Conservation (phyloP, 2,113 vertebrate genomes). For the Callionymus lyra region DNA sequence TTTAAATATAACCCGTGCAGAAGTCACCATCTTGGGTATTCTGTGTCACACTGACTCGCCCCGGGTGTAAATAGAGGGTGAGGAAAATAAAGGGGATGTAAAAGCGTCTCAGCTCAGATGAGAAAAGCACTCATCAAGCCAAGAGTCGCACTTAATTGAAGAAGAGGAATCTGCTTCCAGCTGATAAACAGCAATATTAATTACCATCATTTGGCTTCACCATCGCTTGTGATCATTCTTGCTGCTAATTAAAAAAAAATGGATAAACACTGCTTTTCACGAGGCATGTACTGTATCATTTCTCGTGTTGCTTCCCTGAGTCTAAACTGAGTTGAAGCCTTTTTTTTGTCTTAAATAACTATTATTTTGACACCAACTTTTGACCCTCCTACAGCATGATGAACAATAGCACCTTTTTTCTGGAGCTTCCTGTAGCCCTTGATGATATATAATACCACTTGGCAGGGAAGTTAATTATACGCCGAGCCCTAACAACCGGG, state of each 20-base stretch:
- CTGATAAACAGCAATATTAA: slow-evolving; percentile 47
- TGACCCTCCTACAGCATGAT: slow-evolving; percentile 79
- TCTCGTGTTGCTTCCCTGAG: no score
- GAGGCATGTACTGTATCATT: no score
- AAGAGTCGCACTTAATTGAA: slow-evolving; percentile 38
- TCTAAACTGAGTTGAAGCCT: no score
- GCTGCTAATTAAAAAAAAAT: no score
- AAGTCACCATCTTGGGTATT: no score
- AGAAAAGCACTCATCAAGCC: slow-evolving; percentile 32
- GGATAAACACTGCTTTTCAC: no score
- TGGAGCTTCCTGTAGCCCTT: slow-evolving; percentile 68
- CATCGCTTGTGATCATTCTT: no score
- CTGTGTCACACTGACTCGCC: no score
- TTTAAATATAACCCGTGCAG: no score
- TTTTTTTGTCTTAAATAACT: slow-evolving; percentile 73
- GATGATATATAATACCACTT: slow-evolving; percentile 82
- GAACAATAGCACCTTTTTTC: slow-evolving; percentile 70
- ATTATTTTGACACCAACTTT: slow-evolving; percentile 73
- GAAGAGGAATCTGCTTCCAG: slow-evolving; percentile 28
- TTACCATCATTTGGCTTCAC: slow-evolving; percentile 18
- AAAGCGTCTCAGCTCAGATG: slow-evolving; percentile 27
- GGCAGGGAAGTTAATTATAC: slow-evolving; percentile 91
- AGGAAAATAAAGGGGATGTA: no score
- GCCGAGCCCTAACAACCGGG: slow-evolving; percentile 67
- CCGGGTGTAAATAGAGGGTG: no score